phyloP scores from a whole-genome alignment of 2,888 invertebrate genomes.

The Hoplodrina ambigua region DNA sequence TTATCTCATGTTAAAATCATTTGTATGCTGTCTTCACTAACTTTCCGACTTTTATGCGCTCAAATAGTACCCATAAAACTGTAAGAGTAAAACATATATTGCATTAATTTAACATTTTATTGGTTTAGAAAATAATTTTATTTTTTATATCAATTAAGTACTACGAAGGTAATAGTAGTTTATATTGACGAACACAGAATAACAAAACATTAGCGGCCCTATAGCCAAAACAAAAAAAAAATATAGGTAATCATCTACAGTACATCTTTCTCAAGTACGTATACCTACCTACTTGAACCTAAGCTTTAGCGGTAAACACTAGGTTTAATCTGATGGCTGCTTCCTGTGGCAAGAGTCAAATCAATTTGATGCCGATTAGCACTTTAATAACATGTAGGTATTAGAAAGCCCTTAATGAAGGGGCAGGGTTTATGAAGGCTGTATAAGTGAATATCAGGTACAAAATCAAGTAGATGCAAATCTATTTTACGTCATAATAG shows the following conservation, averaged over 20 bases:
- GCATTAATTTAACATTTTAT: background rate
- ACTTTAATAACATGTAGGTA: background rate
- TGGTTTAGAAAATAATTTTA: background rate
- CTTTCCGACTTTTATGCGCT: conserved; percentile 9
- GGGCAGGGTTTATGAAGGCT: background rate
- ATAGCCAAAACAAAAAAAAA: background rate
- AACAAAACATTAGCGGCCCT: background rate
- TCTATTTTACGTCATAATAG: too few relatives aligned
- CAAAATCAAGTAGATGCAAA: background rate
- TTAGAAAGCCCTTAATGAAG: background rate
- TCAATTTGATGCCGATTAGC: conserved; percentile 25
- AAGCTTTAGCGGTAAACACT: conserved; percentile 21
- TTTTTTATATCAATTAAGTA: background rate
- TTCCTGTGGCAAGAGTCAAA: conserved; percentile 39
- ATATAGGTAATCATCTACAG: too few relatives aligned
- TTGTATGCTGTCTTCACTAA: conserved; percentile 5
- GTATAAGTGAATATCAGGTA: background rate
- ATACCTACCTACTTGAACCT: conserved; percentile 18
- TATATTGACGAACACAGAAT: background rate
- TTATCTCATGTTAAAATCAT: conserved; percentile 7
- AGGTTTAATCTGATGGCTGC: conserved; percentile 33
- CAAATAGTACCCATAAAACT: background rate
- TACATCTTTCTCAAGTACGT: too few relatives aligned
- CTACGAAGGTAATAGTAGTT: background rate
- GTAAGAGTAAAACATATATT: background rate